Base-by-base conservation (phyloP, 2,113 vertebrate species). In the Paralichthys olivaceus region DNA sequence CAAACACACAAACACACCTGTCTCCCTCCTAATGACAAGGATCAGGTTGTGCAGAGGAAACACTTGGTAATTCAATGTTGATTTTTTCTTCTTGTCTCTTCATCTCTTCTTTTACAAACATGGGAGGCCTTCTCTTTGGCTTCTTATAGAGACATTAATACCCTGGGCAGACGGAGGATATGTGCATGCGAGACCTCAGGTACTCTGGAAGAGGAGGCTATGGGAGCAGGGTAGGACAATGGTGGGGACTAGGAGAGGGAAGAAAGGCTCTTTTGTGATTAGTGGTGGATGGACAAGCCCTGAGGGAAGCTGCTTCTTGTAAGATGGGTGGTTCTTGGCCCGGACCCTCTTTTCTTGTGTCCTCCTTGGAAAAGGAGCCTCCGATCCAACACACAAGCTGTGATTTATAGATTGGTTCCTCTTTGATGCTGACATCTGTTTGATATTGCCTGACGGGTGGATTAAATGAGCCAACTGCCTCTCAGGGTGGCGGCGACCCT, bases 371-470 rank as follows among this genome's bases (percentile, higher is more conserved):
- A 89, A 79, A 56, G 58, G 84, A 83, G 85, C 88, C 86, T 84
- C 86, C 40, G 23, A 76, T 87, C 83, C 88, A 91, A 90, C 82
- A 89, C 85, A 90, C 91, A 92, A 89, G 81, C 91, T 83, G 81
- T 89, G 91, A 93, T 93, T 93, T 91, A 93, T 90, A 90, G 76
- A 93, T 91, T 78, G 74, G 87, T 81, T 88, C 83, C 77, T 86
- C 91, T 94, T 93, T 94, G 91, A 93, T 90, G 92, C 86, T 81
- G 91, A 91, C 90, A 90, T 94, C 90, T 94, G 90, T 91, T 93
- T 90, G 90, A 93, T 90, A 91, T 89, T 84, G 80, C 81, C 84
- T 90, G 90, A 92, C 79, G 75, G 83, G 85, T 55, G 84, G 90
- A 89, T 90, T 89, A 86, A 89, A 87, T 90, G 84, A 91, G 88